phyloP scores from a whole-genome alignment of 2,113 vertebrate species.

The Todiramphus chloris region DNA sequence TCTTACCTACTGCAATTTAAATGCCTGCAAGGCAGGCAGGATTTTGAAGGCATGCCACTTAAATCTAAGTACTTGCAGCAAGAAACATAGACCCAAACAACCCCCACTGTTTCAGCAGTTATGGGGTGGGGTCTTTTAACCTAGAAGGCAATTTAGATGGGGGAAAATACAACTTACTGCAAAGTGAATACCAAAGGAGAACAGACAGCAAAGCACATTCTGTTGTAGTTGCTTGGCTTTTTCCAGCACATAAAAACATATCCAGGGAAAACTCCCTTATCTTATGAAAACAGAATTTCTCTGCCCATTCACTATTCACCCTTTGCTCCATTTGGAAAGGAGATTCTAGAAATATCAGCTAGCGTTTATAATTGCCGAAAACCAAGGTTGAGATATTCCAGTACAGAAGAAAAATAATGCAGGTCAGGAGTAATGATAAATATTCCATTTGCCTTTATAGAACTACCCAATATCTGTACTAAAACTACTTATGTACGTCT shows the following conservation, averaged over 20 bases:
- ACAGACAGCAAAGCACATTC: not conserved
- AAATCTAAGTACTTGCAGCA: not conserved
- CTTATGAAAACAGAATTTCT: not conserved
- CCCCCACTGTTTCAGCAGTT: not conserved
- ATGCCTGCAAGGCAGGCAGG: not conserved
- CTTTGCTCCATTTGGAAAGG: not conserved
- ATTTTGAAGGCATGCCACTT: not conserved
- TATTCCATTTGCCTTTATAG: not conserved
- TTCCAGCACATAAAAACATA: not conserved
- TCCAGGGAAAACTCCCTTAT: not conserved
- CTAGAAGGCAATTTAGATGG: not conserved
- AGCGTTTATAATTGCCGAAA: not conserved
- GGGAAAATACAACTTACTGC: not conserved
- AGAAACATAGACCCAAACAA: not conserved
- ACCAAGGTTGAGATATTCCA: not conserved
- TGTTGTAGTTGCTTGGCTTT: not conserved
- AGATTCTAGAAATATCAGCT: not conserved
- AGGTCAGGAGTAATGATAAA: not conserved
- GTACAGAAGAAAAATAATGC: not conserved
- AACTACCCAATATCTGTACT: not conserved
- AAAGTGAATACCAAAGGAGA: not conserved
- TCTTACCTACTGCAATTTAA: not conserved
- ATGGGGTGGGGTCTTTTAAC: not conserved
- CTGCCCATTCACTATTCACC: not conserved
- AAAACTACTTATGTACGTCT: not conserved